phyloP scores from a whole-genome alignment of 2,888 invertebrate species.

The Netelia virgata region DNA sequence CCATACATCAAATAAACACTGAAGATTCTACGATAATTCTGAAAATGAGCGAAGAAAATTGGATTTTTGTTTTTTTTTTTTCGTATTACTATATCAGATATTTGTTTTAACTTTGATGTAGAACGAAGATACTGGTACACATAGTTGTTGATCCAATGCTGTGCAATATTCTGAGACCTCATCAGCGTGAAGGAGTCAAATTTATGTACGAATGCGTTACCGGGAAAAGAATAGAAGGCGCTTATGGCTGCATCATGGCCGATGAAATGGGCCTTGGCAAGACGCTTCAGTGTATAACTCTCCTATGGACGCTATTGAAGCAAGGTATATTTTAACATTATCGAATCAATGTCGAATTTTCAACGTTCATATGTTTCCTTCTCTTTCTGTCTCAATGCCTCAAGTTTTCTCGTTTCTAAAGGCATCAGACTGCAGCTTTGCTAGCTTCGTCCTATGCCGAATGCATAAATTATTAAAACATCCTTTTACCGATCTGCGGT shows the following conservation, averaged over 20 bases:
- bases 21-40: too few species aligned
- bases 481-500: too few species aligned
- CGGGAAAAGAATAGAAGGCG: conserved; percentile 93
- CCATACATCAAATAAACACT: neutral
- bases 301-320: conserved; percentile 96
- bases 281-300: conserved; percentile 98
- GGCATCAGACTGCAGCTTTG: too few species aligned
- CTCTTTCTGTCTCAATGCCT: too few species aligned
- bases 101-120: conserved; percentile 77
- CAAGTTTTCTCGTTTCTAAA: too few species aligned
- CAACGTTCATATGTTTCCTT: too few species aligned
- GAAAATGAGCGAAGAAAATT: neutral
- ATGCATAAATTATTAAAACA: too few species aligned
- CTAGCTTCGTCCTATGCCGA: too few species aligned
- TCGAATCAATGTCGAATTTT: too few species aligned
- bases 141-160: conserved; percentile 98
- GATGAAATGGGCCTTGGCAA: conserved; percentile 99
- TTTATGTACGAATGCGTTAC: conserved; percentile 99
- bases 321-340: conserved; percentile 86
- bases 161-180: conserved; percentile 96
- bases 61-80: conserved; percentile 7
- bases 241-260: conserved; percentile 99
- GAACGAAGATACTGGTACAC: conserved; percentile 91
- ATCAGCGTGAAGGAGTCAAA: conserved; percentile 99
- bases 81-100: conserved; percentile 22